These are phyloP conservation scores for Callopanchax toddi DNA, from an alignment of 2,113 vertebrate genomes.

Conservation along the genomic window DNA sequence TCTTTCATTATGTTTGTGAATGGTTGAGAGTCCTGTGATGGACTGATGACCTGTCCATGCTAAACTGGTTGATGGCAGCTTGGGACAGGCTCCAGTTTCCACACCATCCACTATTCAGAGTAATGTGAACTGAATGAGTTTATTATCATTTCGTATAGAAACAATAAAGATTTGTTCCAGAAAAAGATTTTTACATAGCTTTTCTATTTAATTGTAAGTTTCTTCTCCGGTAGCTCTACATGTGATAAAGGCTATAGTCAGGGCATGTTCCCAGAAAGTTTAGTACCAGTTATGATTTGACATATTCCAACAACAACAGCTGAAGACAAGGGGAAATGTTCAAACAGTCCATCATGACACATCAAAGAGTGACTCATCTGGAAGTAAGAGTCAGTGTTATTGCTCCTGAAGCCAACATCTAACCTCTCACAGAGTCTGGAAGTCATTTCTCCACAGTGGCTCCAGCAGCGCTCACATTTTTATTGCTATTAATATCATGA, in stretches of 20 bases:
- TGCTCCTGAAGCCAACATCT: conserved; percentile 42
- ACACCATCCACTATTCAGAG: too few relatives aligned
- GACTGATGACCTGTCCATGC: too few relatives aligned
- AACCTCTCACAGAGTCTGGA: conserved; percentile 62
- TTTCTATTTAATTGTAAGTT: background rate
- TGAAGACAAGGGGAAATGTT: conserved; percentile 42
- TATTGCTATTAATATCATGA: conserved; percentile 67
- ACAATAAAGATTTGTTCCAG: background rate
- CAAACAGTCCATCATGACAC: conserved; percentile 35
- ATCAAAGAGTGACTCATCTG: conserved; percentile 45
- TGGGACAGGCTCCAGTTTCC: too few relatives aligned
- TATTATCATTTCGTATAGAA: background rate
- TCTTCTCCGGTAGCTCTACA: background rate
- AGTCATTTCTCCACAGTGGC: conserved; percentile 54
- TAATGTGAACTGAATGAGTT: too few relatives aligned
- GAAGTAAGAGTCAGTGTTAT: conserved; percentile 43
- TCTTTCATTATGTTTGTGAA: too few relatives aligned
- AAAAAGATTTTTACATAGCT: background rate
- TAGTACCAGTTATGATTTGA: conserved; percentile 14
- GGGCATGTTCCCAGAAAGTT: background rate
- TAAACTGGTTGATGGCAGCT: too few relatives aligned
- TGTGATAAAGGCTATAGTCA: background rate
- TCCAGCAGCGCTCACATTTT: conserved; percentile 62
- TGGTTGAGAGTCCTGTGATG: too few relatives aligned
- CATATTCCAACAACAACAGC: conserved; percentile 27